Percentiles rank a stretch among this genome's conserved stretches.
phyloP scores from a whole-genome alignment of 1,140 invertebrate species.

The Tenebrio molitor region DNA sequence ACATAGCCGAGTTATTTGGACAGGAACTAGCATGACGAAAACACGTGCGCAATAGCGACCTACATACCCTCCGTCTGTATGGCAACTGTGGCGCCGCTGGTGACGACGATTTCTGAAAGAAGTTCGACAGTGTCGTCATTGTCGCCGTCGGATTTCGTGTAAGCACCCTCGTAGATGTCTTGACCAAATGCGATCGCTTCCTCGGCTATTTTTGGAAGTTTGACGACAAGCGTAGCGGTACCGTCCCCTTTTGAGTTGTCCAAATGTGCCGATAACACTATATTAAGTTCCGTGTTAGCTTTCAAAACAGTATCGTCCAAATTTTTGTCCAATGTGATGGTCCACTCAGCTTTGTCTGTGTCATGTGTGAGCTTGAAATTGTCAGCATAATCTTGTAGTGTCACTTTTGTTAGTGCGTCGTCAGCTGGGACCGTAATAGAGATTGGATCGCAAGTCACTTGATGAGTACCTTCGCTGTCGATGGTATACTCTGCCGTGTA shows the following conservation, averaged over 20 bases:
- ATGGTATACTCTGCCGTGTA: background rate
- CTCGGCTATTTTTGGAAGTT: too few species aligned
- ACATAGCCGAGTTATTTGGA: too few species aligned
- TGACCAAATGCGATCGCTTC: too few species aligned
- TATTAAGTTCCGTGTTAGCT: conserved; percentile 8
- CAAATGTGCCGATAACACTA: conserved; percentile 37
- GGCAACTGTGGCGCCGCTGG: too few species aligned
- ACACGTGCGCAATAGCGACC: too few species aligned
- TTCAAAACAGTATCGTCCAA: conserved; percentile 21
- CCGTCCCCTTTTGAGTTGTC: conserved; percentile 1
- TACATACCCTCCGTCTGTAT: too few species aligned
- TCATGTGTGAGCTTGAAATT: background rate
- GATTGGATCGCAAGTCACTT: conserved; percentile 4
- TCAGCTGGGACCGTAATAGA: background rate
- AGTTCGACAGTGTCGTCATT: conserved; percentile 26
- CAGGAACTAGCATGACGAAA: too few species aligned
- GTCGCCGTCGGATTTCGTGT: too few species aligned
- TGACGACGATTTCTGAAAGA: too few species aligned
- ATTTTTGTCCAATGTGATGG: background rate
- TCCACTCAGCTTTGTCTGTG: background rate
- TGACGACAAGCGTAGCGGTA: conserved; percentile 48
- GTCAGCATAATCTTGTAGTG: background rate
- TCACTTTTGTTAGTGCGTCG: background rate
- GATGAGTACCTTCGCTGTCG: background rate
- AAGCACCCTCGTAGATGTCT: background rate